A percentile compares a stretch with the other conserved stretches of the same genome.
These are phyloP conservation scores for Orius laevigatus DNA, from an alignment of 1,140 invertebrate genomes.

Conservation along the genomic window DNA sequence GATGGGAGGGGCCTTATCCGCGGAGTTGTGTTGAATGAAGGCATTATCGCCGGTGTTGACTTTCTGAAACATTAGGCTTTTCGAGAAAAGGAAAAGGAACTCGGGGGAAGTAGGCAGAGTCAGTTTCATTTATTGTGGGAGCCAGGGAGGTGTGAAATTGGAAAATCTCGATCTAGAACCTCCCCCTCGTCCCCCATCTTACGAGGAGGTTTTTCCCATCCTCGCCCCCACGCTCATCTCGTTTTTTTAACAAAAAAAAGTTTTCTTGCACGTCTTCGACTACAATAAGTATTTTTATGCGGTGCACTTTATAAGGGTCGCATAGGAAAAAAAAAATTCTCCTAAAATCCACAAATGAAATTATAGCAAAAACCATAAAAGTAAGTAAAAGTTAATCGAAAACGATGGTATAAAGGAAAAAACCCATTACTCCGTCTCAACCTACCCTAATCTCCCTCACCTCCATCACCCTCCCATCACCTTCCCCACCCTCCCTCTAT, in stretches of 20 bases:
- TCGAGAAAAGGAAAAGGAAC: background rate
- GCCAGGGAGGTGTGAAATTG: constrained; percentile 16
- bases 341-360: no score
- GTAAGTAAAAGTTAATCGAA: no score
- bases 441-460: background rate
- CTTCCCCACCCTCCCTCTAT: no score
- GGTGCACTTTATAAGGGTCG: no score
- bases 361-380: no score
- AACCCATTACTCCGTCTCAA: background rate
- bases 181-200: background rate
- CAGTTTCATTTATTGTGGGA: constrained; percentile 14
- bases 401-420: background rate
- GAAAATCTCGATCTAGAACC: constrained; percentile 13
- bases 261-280: background rate
- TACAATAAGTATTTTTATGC: no score
- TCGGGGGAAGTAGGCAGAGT: background rate
- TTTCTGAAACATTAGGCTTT: constrained; percentile 14
- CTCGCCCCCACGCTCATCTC: background rate
- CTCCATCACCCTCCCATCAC: no score
- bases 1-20: no score
- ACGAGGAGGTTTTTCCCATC: constrained; percentile 7
- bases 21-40: constrained; percentile 9
- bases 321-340: no score
- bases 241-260: background rate
- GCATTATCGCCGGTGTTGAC: constrained; percentile 15